phyloP scores from a whole-genome alignment of 92 coral and sea anemone species.

The Phymanthus crucifer region DNA sequence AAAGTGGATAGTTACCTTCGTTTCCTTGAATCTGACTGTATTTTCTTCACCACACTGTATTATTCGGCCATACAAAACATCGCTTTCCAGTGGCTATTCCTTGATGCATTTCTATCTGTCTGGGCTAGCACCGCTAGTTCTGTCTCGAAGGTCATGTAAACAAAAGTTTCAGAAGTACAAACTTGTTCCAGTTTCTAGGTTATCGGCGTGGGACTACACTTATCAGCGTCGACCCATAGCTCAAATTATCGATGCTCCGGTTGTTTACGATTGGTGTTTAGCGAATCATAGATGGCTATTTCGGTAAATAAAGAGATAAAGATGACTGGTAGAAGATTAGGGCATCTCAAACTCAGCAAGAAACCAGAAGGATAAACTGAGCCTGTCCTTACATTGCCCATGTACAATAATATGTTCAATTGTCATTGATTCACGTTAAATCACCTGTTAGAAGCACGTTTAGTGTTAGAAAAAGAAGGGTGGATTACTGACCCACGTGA shows the following conservation, averaged over 20 bases:
- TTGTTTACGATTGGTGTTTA: conserved; percentile 2
- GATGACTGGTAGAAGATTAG: background rate
- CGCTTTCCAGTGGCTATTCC: background rate
- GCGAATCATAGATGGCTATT: background rate
- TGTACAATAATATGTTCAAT: background rate
- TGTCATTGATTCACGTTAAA: background rate
- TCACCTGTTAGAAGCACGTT: background rate
- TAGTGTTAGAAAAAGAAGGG: background rate
- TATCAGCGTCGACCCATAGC: background rate
- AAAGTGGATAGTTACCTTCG: background rate
- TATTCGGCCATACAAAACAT: background rate
- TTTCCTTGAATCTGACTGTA: background rate
- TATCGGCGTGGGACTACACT: background rate
- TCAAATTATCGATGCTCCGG: background rate
- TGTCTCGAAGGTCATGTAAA: background rate
- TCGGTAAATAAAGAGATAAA: background rate
- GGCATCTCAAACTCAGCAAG: background rate
- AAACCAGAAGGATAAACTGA: background rate
- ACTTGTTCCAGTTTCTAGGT: background rate
- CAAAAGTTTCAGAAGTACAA: background rate
- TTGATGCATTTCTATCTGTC: background rate
- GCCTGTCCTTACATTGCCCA: background rate
- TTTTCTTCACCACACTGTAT: background rate
- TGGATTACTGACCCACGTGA: background rate
- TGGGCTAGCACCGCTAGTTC: background rate